Conservation (phyloP, 2,797 vertebrate genomes). For the Rhyacichthys aspro region DNA sequence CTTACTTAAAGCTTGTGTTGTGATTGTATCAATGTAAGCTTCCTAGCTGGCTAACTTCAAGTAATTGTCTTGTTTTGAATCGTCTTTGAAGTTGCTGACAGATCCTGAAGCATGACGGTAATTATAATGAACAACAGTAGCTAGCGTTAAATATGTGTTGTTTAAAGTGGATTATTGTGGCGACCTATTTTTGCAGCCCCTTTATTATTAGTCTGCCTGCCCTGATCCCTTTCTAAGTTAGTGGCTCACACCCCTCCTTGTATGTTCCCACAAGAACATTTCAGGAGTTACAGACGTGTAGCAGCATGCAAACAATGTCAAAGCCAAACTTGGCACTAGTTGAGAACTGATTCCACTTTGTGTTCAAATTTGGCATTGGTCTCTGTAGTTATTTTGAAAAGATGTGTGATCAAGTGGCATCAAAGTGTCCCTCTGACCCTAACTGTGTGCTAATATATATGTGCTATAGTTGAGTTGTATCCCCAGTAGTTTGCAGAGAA, state of each 20-base stretch:
- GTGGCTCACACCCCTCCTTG: conserved; percentile 30
- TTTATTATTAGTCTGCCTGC: conserved; percentile 57
- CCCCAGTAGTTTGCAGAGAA: conserved; percentile 34
- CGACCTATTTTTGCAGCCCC: conserved; percentile 23
- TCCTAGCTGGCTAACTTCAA: not conserved
- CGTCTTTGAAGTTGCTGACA: conserved; percentile 49
- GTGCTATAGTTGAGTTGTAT: conserved; percentile 8
- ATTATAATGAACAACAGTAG: conserved; percentile 41
- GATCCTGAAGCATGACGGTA: conserved; percentile 73
- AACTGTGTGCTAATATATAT: not conserved
- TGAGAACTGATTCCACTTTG: not conserved
- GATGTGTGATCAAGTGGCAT: too few species aligned
- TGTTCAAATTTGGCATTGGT: not conserved
- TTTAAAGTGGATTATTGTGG: conserved; percentile 30
- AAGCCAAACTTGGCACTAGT: not conserved
- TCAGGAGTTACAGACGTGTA: conserved; percentile 45
- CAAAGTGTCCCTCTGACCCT: conserved; percentile 3
- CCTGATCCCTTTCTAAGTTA: conserved; percentile 46
- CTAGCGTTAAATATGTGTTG: conserved; percentile 13
- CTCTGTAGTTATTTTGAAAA: not conserved
- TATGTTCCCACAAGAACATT: conserved; percentile 34
- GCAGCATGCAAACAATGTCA: conserved; percentile 31
- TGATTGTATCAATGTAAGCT: too few species aligned
- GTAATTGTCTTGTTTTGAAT: conserved; percentile 42
- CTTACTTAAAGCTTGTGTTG: too few species aligned